Conservation (phyloP, 2,888 invertebrate genomes). For the Cerastis leucographa region DNA sequence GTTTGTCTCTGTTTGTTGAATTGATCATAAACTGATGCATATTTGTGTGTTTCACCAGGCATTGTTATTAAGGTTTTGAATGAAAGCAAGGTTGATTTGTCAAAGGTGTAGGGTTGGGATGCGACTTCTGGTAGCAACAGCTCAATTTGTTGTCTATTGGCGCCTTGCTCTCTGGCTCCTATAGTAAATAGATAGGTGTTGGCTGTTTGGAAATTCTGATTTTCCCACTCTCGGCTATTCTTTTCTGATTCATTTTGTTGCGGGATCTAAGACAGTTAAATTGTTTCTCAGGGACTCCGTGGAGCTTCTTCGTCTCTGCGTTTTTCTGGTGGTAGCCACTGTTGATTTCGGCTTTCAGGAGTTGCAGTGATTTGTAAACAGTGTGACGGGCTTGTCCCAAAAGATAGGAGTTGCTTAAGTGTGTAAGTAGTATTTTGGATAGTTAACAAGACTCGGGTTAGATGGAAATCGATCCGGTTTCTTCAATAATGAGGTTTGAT, state of each 20-base stretch:
- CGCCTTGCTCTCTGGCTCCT: background rate
- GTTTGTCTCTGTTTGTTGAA: slow-evolving; percentile 12
- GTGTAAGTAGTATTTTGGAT: background rate
- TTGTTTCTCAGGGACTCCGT: too few relatives aligned
- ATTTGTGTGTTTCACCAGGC: background rate
- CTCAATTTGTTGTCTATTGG: background rate
- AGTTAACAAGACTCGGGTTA: background rate
- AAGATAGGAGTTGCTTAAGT: background rate
- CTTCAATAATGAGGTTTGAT: slow-evolving; percentile 23
- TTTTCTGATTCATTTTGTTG: too few relatives aligned
- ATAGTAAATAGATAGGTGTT: background rate
- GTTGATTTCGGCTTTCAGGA: too few relatives aligned
- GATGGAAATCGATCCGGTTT: background rate
- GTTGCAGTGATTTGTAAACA: too few relatives aligned
- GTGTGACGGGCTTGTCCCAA: too few relatives aligned
- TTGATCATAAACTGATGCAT: background rate
- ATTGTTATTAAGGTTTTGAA: background rate
- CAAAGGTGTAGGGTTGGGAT: background rate
- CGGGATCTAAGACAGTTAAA: too few relatives aligned
- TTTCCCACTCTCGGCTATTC: too few relatives aligned
- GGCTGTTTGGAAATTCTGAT: too few relatives aligned
- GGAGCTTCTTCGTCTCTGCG: too few relatives aligned
- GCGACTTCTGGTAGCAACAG: too few relatives aligned
- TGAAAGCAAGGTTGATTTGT: too few relatives aligned
- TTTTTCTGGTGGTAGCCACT: too few relatives aligned